Conservation (phyloP, 1,140 invertebrate genomes). For the Diachasma alloeum region DNA sequence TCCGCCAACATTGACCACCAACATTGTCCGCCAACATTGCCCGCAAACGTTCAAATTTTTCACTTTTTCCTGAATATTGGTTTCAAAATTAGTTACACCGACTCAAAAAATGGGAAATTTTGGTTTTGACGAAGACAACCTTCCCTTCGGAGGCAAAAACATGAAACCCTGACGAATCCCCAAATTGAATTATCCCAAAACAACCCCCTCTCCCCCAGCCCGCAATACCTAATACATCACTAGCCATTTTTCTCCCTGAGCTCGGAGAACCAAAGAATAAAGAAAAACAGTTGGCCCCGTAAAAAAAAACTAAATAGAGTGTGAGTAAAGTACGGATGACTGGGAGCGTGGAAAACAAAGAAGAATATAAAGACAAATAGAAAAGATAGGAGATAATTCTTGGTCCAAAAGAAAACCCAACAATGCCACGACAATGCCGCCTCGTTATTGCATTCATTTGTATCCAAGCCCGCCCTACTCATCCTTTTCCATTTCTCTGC, state of each 20-base stretch:
- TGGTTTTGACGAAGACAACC: too few species aligned
- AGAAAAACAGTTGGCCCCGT: background rate
- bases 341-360: background rate
- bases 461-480: conserved; percentile 19
- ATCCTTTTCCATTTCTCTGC: conserved; percentile 26
- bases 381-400: conserved; percentile 39
- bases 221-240: background rate
- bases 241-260: background rate
- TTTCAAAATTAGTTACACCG: too few species aligned
- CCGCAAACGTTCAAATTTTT: too few species aligned
- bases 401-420: conserved; percentile 36
- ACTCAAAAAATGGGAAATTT: too few species aligned
- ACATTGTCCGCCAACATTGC: too few species aligned
- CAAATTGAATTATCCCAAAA: too few species aligned
- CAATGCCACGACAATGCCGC: conserved; percentile 41
- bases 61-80: too few species aligned
- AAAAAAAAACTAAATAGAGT: background rate
- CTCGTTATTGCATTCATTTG: conserved; percentile 46
- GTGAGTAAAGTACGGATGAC: background rate
- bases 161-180: too few species aligned
- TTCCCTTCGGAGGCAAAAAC: too few species aligned
- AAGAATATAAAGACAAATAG: conserved; percentile 20
- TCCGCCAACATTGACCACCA: too few species aligned
- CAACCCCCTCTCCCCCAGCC: too few species aligned
- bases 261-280: background rate